These are phyloP conservation scores for Cheilosia soror DNA, from an alignment of 2,888 invertebrate genomes.

Conservation along the genomic window DNA sequence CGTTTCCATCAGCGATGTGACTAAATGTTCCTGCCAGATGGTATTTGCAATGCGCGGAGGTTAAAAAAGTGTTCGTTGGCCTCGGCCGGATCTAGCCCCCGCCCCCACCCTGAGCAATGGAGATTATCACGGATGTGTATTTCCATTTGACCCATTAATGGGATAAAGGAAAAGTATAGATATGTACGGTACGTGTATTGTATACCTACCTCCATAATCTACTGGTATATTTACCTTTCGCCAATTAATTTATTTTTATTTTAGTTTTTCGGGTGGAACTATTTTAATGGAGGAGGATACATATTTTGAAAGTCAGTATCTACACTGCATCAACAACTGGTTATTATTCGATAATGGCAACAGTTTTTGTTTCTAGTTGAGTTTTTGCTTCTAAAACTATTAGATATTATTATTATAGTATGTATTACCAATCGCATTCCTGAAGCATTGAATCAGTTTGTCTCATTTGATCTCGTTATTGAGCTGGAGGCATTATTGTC, in stretches of 20 bases:
- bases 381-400: too few species aligned
- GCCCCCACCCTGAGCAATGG: conserved; percentile 20
- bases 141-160: conserved; percentile 61
- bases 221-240: conserved; percentile 64
- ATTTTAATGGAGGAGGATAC: conserved; percentile 37
- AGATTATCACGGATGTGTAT: conserved; percentile 58
- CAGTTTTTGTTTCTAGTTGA: conserved; percentile 53
- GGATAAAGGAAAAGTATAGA: conserved; percentile 32
- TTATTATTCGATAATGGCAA: conserved; percentile 66
- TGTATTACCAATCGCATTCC: too few species aligned
- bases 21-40: conserved; percentile 48
- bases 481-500: too few species aligned
- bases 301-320: conserved; percentile 41
- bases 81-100: conserved; percentile 1
- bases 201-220: background rate
- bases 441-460: too few species aligned
- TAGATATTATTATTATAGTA: too few species aligned
- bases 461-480: too few species aligned
- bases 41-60: conserved; percentile 52
- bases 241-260: conserved; percentile 52
- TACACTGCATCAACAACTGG: conserved; percentile 41
- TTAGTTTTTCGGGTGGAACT: conserved; percentile 10
- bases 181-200: background rate
- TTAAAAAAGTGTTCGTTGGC: conserved; percentile 46
- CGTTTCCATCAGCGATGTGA: conserved; percentile 29